Evolutionary conservation across 2,113 vertebrate genomes (phyloP).

Genomic region (Ovis aries): ARS-UI_Ramb_v3.0 NC_056068.1:45216501-45217000

Average conservation of each 20-base stretch:
- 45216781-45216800: neutral
- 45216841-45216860: neutral
- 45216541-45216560: neutral
- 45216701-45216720: constrained; percentile 5
- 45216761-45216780: neutral
- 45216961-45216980: neutral
- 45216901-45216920: neutral
- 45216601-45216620: neutral
- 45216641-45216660: constrained; percentile 20
- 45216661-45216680: neutral
- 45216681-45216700: neutral
- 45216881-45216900: neutral
- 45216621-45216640: constrained; percentile 30
- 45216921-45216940: neutral
- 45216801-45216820: neutral
- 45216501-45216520: neutral
- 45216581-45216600: neutral
- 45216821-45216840: neutral
- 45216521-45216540: neutral
- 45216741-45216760: neutral
- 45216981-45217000: neutral
- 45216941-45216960: neutral
- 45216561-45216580: neutral
- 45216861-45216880: neutral
- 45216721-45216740: neutral